phyloP scores from a whole-genome alignment of 2,113 vertebrate species.

The Laticauda colubrina region DNA sequence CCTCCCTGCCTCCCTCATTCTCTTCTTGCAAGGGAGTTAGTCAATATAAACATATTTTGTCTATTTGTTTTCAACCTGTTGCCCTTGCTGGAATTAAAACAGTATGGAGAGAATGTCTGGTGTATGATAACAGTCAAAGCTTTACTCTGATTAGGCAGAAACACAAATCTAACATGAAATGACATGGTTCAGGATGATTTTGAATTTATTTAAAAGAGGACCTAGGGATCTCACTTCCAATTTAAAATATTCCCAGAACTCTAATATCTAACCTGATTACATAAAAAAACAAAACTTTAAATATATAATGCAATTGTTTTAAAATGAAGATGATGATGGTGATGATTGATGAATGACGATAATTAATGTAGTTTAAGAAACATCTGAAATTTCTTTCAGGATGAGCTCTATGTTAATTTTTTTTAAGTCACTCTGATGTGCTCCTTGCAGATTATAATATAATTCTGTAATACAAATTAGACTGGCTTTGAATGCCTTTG shows the following conservation, averaged over 20 bases:
- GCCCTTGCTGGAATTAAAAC: not conserved
- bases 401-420: slow-evolving; percentile 64
- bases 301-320: slow-evolving; percentile 15
- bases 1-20: not conserved
- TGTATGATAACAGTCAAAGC: not conserved
- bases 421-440: slow-evolving; percentile 62
- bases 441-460: slow-evolving; percentile 60
- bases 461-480: slow-evolving; percentile 73
- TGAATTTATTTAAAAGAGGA: not conserved
- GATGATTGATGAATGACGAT: not conserved
- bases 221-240: not conserved
- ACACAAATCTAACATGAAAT: not conserved
- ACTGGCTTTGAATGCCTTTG: slow-evolving; percentile 68
- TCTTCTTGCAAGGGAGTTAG: not conserved
- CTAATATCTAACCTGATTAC: not conserved
- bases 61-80: not conserved
- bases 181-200: not conserved
- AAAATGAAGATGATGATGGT: not conserved
- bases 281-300: slow-evolving; percentile 20
- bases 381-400: slow-evolving; percentile 49
- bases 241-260: not conserved
- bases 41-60: not conserved
- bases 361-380: slow-evolving; percentile 11
- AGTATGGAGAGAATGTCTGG: not conserved
- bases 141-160: not conserved